phyloP scores from a whole-genome alignment of 2,113 vertebrate species.

The Lampris megalopsis region DNA sequence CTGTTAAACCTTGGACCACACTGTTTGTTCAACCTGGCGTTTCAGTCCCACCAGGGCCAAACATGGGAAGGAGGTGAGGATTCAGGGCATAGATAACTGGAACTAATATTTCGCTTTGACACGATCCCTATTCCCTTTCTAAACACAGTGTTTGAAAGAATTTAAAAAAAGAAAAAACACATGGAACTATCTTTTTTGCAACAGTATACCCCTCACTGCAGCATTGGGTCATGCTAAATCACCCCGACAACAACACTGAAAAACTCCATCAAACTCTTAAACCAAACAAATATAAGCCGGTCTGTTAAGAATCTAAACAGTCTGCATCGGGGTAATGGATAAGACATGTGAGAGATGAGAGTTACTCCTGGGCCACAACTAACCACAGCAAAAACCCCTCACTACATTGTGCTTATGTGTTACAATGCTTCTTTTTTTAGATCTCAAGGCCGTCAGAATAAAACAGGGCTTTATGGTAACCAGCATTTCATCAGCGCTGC shows the following conservation, averaged over 20 bases:
- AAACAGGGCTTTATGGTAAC: neutral
- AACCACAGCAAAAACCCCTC: no score
- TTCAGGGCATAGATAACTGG: no score
- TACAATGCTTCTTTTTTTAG: no score
- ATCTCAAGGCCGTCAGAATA: neutral
- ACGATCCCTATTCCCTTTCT: neutral
- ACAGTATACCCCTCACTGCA: neutral
- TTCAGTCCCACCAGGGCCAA: neutral
- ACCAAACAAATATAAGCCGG: neutral
- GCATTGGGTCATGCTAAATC: constrained; percentile 8
- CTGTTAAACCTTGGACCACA: neutral
- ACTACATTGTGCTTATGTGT: constrained; percentile 1
- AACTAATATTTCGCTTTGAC: neutral
- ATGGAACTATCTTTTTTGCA: neutral
- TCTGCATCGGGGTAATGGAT: neutral
- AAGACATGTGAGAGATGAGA: neutral
- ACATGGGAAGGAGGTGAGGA: no score
- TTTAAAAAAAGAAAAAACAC: neutral
- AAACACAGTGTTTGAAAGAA: neutral
- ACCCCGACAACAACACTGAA: neutral
- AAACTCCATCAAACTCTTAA: neutral
- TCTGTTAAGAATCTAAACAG: neutral
- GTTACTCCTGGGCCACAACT: no score
- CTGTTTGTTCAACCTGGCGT: neutral
- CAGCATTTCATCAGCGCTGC: constrained; percentile 15